A percentile compares a stretch with the other conserved stretches of the same genome.
phyloP scores from a whole-genome alignment of 2,797 vertebrate genomes.

The Bradypodion pumilum region DNA sequence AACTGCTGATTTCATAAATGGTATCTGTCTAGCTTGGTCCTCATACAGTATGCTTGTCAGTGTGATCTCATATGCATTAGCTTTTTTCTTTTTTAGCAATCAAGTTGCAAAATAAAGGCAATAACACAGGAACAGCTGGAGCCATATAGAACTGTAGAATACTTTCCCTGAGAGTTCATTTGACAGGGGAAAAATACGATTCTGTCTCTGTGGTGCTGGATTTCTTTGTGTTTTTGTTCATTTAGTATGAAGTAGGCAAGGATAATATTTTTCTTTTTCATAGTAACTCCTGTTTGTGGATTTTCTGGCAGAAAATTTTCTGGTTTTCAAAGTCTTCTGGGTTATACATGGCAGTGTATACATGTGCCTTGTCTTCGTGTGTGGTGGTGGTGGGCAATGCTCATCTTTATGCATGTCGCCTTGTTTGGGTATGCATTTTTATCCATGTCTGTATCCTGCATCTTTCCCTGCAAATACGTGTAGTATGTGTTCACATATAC shows the following conservation, averaged over 20 bases:
- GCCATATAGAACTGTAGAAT: not conserved
- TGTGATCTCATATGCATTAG: not conserved
- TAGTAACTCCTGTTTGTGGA: slow-evolving; percentile 1
- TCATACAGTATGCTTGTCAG: not conserved
- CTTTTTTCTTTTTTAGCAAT: not conserved
- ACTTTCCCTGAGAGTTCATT: slow-evolving; percentile 8
- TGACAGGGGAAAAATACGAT: not conserved
- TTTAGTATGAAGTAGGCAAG: not conserved
- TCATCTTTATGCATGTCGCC: not conserved
- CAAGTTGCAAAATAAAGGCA: not conserved
- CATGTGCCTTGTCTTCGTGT: not conserved
- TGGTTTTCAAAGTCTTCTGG: not conserved
- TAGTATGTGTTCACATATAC: not conserved
- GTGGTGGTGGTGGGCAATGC: not conserved
- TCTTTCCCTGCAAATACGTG: not conserved
- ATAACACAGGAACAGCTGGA: not conserved
- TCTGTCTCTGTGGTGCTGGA: not conserved
- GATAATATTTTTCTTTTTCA: not conserved
- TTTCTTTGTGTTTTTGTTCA: not conserved
- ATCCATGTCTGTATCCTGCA: not conserved
- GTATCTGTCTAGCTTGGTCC: not conserved
- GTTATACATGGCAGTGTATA: not conserved
- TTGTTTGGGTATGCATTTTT: not conserved
- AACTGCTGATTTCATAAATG: not conserved
- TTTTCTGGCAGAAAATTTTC: not conserved